These are phyloP conservation scores for Petroica traversi DNA, from an alignment of 2,113 vertebrate species.

Conservation along the genomic window DNA sequence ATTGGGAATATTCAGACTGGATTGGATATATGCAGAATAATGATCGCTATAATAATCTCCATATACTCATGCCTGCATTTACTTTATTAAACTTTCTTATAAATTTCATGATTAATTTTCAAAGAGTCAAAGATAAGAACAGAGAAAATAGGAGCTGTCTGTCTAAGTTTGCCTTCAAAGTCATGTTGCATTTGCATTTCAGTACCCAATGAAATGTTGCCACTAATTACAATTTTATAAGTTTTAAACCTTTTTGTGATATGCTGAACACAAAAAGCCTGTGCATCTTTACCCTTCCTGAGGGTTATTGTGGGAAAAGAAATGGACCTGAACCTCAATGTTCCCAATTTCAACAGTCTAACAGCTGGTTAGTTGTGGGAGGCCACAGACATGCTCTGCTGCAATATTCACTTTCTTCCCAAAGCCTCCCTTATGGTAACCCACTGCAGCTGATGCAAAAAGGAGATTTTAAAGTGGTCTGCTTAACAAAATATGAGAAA, in stretches of 20 bases:
- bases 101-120: not conserved
- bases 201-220: not conserved
- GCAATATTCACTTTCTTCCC: not conserved
- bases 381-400: not conserved
- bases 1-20: not conserved
- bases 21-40: not conserved
- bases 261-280: not conserved
- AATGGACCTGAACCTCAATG: not conserved
- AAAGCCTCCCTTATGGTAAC: not conserved
- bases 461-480: not conserved
- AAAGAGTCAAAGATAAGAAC: not conserved
- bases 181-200: not conserved
- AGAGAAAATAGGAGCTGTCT: not conserved
- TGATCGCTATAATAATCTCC: not conserved
- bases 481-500: not conserved
- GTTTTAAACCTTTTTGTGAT: not conserved
- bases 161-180: not conserved
- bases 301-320: not conserved
- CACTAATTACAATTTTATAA: not conserved
- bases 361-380: not conserved
- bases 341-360: not conserved
- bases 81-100: not conserved
- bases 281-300: not conserved
- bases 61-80: not conserved
- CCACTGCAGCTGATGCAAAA: not conserved